Base-by-base conservation (phyloP, 2,888 invertebrate genomes). In the Zaprionus lineosus region DNA sequence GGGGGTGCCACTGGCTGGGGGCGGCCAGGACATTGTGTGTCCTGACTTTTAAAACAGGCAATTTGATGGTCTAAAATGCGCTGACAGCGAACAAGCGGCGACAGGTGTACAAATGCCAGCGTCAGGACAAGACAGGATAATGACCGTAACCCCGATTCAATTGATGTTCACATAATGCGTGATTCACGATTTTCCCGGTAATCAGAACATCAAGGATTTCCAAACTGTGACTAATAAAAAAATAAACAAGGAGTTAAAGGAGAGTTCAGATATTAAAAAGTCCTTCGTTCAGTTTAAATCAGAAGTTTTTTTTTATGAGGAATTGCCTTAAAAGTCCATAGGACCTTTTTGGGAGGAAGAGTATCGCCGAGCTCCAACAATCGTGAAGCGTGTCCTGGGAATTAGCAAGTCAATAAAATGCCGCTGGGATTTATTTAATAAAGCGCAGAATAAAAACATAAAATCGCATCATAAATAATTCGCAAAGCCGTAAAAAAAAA, bases 381-480 rank as follows among this genome's bases (percentile, higher is more conserved):
- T 41, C 8, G 44, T 39, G 36, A 40, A 48, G 44, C 43, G 40
- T 50, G 39, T 50, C 34, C 11, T 43, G 66, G 68, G 66, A 70
- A 58, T 83, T 71, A 62, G 43, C 40, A 51, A 68, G 58, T 64
- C 58, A 63, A 77, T 79, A 84, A 82, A 79, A 76, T 34, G 29
- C 51, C 55, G 47, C 36, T 48, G 59, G 77, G 69, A 73, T 84
- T 84, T 82, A 70, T 78, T 67, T 53, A 73, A 82, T 71, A 84
- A 68, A 66, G 39, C 43, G 34, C 41, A 55, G 52, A 70, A 63
- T 67, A 33, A 60, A 47, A 48, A 51, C 36, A 67, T 57, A 47
- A 70, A 74, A 64, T 58, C n/a, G 39, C 36, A 48, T 63, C 48
- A 84, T 84, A 77, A 84, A 82, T 84, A 64, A 76, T 72, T 66